Percentiles rank a stretch among this genome's conserved stretches.
Conservation (phyloP, 1,140 invertebrate genomes). For the Drosophila ambigua region DNA sequence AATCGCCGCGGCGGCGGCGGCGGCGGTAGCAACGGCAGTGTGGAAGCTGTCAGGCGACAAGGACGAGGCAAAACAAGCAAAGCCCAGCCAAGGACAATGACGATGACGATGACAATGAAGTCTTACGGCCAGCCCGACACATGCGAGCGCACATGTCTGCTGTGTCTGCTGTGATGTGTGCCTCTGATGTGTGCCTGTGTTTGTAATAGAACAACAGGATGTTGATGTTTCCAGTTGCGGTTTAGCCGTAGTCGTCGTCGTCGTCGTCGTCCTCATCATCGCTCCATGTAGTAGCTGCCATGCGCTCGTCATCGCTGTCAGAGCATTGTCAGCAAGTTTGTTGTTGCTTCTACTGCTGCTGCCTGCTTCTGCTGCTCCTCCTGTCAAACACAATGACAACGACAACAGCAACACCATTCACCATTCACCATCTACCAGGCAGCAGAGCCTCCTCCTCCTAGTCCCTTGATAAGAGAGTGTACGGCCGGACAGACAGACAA, state of each 20-base stretch:
- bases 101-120: conserved; percentile 71
- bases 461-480: conserved; percentile 37
- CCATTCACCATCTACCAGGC: conserved; percentile 17
- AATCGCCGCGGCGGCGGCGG: conserved; percentile 28
- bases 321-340: conserved; percentile 70
- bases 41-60: conserved; percentile 68
- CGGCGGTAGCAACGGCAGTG: conserved; percentile 30
- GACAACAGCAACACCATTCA: conserved; percentile 46
- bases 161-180: not conserved
- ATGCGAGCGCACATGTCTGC: conserved; percentile 7
- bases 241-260: conserved; percentile 44
- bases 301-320: conserved; percentile 68
- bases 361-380: conserved; percentile 6
- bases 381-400: conserved; percentile 53
- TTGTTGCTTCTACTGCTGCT: conserved; percentile 20
- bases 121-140: conserved; percentile 54
- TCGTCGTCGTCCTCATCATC: conserved; percentile 48
- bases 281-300: conserved; percentile 68
- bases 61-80: conserved; percentile 71
- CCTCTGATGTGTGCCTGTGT: conserved; percentile 3
- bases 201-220: conserved; percentile 67
- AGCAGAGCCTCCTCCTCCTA: conserved; percentile 15
- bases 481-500: not conserved
- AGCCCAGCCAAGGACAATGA: conserved; percentile 64
- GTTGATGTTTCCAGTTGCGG: conserved; percentile 69